phyloP scores from a whole-genome alignment of 2,888 invertebrate genomes.

The Napeogenes sylphis region DNA sequence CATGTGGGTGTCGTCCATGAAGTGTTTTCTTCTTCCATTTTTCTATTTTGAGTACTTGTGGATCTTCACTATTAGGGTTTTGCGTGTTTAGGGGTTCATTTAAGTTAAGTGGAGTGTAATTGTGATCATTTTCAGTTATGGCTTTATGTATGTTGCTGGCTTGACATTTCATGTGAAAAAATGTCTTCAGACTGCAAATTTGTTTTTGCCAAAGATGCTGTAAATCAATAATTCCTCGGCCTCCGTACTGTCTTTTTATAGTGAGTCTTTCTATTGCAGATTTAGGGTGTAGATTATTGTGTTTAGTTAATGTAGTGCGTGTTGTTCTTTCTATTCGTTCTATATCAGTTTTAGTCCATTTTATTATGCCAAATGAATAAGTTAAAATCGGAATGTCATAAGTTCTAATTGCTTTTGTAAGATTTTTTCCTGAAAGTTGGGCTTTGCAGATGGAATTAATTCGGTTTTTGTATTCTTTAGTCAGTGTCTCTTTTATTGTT shows the following conservation, averaged over 20 bases:
- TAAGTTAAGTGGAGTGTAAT: no score
- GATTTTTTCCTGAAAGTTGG: conserved; percentile 11
- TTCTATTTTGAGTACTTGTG: no score
- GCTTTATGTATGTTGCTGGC: no score
- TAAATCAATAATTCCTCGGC: no score
- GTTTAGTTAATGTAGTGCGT: conserved; percentile 19
- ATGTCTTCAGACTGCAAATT: no score
- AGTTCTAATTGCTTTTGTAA: conserved; percentile 20
- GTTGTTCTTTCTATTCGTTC: conserved; percentile 18
- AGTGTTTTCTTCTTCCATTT: no score
- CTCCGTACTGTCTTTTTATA: conserved; percentile 13
- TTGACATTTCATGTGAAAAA: no score
- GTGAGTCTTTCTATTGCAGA: conserved; percentile 23
- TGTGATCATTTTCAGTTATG: no score
- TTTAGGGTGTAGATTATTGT: conserved; percentile 21
- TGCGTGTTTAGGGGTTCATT: no score
- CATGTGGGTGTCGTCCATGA: no score
- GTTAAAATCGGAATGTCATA: conserved; percentile 17
- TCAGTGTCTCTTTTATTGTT: conserved; percentile 18
- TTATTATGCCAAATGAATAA: conserved; percentile 20
- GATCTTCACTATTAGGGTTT: no score
- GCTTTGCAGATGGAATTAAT: conserved; percentile 15
- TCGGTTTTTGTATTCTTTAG: conserved; percentile 14
- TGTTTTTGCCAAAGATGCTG: no score
- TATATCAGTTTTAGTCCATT: conserved; percentile 20